These are phyloP conservation scores for Bhutanitis thaidina DNA, from an alignment of 2,888 invertebrate species.

Conservation along the genomic window DNA sequence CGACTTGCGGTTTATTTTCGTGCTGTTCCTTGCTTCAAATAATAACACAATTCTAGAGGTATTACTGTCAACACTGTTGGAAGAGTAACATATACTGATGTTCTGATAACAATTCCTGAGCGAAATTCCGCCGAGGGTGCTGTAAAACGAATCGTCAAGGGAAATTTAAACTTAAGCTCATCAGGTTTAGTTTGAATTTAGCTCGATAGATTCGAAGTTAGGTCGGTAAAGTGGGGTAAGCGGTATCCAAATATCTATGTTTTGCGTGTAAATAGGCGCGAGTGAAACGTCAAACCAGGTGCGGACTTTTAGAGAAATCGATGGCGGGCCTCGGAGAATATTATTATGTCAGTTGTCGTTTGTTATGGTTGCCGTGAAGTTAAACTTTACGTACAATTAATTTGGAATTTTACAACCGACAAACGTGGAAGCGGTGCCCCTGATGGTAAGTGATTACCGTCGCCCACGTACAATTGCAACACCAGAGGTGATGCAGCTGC, in stretches of 20 bases:
- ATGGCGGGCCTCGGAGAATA: constrained; percentile 61
- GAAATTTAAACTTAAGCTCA: constrained; percentile 36
- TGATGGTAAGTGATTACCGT: too few species aligned
- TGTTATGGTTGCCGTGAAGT: constrained; percentile 34
- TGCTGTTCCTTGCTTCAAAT: constrained; percentile 63
- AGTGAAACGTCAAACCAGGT: constrained; percentile 74
- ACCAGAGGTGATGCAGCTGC: too few species aligned
- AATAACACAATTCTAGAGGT: constrained; percentile 52
- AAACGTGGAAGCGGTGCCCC: too few species aligned
- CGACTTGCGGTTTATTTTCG: constrained; percentile 72
- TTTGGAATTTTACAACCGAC: too few species aligned
- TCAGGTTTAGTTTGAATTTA: constrained; percentile 38
- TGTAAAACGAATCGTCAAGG: constrained; percentile 30
- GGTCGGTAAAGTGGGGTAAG: constrained; percentile 53
- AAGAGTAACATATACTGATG: constrained; percentile 62
- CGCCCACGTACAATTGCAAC: too few species aligned
- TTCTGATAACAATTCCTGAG: constrained; percentile 60
- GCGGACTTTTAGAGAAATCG: constrained; percentile 62
- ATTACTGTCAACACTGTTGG: constrained; percentile 68
- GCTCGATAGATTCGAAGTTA: constrained; percentile 23
- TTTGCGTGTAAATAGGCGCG: constrained; percentile 73
- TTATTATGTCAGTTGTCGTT: constrained; percentile 74
- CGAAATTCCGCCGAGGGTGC: constrained; percentile 54
- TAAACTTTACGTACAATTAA: neutral
- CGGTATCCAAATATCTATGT: constrained; percentile 71